phyloP scores from a whole-genome alignment of 2,888 invertebrate genomes.

The Platycheirus albimanus region DNA sequence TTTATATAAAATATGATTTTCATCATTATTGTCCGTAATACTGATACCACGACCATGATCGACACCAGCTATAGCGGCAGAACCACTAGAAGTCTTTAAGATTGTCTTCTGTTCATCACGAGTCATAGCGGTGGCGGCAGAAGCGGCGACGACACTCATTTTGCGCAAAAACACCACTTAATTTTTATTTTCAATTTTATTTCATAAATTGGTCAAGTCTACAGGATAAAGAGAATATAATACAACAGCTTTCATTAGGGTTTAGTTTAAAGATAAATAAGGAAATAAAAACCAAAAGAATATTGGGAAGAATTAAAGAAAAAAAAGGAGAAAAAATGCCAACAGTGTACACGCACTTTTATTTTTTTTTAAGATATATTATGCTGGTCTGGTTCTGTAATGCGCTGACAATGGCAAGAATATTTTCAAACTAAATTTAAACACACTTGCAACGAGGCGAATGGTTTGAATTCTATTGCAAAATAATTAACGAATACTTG shows the following conservation, averaged over 20 bases:
- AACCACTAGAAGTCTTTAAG: constrained; percentile 80
- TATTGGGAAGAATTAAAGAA: constrained; percentile 58
- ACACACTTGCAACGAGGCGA: constrained; percentile 52
- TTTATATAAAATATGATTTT: constrained; percentile 76
- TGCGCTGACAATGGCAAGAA: no score
- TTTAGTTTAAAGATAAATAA: constrained; percentile 51
- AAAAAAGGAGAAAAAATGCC: constrained; percentile 65
- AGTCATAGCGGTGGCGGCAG: constrained; percentile 81
- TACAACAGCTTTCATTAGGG: constrained; percentile 67
- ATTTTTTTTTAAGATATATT: constrained; percentile 52
- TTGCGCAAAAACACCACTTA: constrained; percentile 59
- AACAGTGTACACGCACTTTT: constrained; percentile 72
- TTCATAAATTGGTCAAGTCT: constrained; percentile 65
- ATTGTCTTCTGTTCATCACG: constrained; percentile 82
- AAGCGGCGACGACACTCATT: constrained; percentile 76
- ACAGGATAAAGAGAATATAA: constrained; percentile 70
- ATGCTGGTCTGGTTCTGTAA: constrained; percentile 50
- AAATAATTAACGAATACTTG: constrained; percentile 56
- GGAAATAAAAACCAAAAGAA: constrained; percentile 66
- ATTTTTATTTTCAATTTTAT: constrained; percentile 44
- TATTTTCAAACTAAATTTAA: constrained; percentile 47
- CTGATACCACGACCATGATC: no score
- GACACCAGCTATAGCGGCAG: constrained; percentile 61
- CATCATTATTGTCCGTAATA: constrained; percentile 68
- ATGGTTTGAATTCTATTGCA: constrained; percentile 35